Evolutionary conservation across 2,113 vertebrate genomes (phyloP).

Genomic region (Pseudopipra pipra): DNA sequence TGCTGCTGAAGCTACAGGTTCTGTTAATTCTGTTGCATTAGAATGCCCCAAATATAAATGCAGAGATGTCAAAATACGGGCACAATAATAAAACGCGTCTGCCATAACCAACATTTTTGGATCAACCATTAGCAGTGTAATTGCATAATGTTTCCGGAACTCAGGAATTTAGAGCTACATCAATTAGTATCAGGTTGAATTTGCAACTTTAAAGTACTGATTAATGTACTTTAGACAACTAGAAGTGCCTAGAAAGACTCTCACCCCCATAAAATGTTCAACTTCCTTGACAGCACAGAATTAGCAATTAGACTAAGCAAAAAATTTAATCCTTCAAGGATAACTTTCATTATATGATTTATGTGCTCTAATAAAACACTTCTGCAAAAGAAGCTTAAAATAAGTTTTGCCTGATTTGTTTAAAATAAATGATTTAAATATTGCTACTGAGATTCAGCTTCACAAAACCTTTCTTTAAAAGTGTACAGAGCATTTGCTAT

Average conservation of each 20-base stretch:
- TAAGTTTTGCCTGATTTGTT: background rate
- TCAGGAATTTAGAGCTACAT: background rate
- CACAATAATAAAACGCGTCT: background rate
- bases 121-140: background rate
- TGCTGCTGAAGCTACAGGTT: background rate
- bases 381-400: background rate
- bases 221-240: background rate
- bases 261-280: background rate
- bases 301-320: background rate
- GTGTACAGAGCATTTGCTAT: background rate
- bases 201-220: background rate
- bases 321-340: background rate
- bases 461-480: background rate
- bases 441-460: background rate
- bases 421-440: background rate
- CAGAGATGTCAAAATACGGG: background rate
- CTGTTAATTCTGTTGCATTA: background rate
- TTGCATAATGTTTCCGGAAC: background rate
- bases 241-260: background rate
- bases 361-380: conserved; percentile 12
- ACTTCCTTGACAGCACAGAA: conserved; percentile 1
- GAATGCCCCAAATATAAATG: background rate
- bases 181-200: background rate
- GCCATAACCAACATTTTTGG: background rate
- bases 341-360: conserved; percentile 3